Evolutionary conservation across 2,113 vertebrate genomes (phyloP).

Genomic region (Solenodon paradoxus): DNA sequence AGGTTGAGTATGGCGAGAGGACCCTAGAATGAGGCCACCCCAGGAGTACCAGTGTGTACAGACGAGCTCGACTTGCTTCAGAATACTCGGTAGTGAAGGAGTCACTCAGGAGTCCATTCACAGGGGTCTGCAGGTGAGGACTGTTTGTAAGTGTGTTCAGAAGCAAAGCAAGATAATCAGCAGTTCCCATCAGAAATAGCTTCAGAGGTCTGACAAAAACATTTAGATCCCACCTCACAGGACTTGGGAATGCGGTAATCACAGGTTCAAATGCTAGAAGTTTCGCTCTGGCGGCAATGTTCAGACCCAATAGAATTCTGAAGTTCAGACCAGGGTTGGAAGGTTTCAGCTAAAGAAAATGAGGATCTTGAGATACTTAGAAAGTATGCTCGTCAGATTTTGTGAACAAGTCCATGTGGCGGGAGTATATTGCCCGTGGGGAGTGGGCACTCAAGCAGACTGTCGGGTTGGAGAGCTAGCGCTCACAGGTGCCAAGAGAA

Average conservation of each 20-base stretch:
- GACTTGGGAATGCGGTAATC: neutral
- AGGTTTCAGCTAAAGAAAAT: neutral
- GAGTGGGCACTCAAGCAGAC: neutral
- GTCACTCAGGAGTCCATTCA: too few species aligned
- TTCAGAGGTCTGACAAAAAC: neutral
- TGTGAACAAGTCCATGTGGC: neutral
- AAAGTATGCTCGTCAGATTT: neutral
- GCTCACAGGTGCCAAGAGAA: neutral
- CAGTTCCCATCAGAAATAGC: neutral
- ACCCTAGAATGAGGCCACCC: too few species aligned
- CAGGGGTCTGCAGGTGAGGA: too few species aligned
- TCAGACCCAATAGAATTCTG: neutral
- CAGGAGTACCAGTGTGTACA: neutral
- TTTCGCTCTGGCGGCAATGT: neutral
- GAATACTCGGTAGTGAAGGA: neutral
- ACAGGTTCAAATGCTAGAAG: neutral
- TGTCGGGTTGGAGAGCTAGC: neutral
- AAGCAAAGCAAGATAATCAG: fast-evolving
- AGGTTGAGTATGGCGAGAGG: neutral
- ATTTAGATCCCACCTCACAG: neutral
- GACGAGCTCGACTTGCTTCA: neutral
- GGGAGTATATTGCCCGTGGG: neutral
- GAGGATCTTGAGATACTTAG: neutral
- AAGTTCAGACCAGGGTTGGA: neutral
- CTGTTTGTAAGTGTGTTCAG: fast-evolving